Evolutionary conservation across 2,797 vertebrate genomes (phyloP), one percentile per base, ranked within the genome.

Genomic region (Chelonia mydas): DNA sequence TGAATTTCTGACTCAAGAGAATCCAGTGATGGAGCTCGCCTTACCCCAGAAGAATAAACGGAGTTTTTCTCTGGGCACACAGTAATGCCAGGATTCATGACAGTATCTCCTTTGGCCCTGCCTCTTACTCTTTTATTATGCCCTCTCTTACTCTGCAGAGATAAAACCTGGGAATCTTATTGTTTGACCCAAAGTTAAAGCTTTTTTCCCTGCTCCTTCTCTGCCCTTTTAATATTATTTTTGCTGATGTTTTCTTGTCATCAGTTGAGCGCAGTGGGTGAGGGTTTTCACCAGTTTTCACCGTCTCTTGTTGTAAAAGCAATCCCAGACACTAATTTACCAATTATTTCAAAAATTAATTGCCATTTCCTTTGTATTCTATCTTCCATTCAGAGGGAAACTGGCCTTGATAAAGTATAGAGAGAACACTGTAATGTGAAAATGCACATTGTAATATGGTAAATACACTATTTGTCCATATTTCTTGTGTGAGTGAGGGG

Each of bases 401-500:
- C 87, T 81, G 92, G 37, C 51, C 37, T 50, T 86, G 57, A 82
- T 8, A 87, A 84, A 90, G 7, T 7, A 47, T 8, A 41, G 21
- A 81, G 37, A 78, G 79, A 84, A 33, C 47, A 90, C 5, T 50
- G 16, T 92, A 94, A 95, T 79, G 87, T 94, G 89, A 95, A 94
- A 95, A 54, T 80, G 61, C 16, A 37, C 47, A 90, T 5, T 51
- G 16, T 77, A 25, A 89, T 81, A 19, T 0, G 23, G 4, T 6
- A 96, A 83, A 87, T 31, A 61, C 86, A 95, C 90, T 94, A 96
- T 87, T 28, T 86, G 59, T 90, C 55, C 57, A 51, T 79, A 94
- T 89, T 96, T 96, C 72, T 92, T 92, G 89, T 74, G 77, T 76
- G 81, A 65, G 72, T 89, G 96, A 91, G 85, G 79, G 11, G 68